Evolutionary conservation across 2,888 invertebrate genomes (phyloP), one percentile per base, ranked within the genome.

Genomic region (Yponomeuta evonymella): DNA sequence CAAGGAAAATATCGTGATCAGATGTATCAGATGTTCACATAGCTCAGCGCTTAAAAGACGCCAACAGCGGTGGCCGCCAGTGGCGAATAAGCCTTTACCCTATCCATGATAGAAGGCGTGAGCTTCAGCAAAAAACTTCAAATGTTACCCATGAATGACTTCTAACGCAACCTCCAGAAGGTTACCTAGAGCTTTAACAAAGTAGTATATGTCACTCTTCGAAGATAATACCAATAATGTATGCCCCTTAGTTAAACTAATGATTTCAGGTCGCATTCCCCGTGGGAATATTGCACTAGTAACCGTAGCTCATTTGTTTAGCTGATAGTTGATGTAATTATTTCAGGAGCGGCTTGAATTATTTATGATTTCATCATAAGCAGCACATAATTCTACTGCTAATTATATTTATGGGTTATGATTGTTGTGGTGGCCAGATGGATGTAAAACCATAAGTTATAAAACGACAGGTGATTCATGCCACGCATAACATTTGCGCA

Each of bases 271-370:
- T 82, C 86, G 85, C 85, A 83, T 79, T 75, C 75, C 75, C 75
- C 89, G 89, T 90, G 90, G 87, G 90, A 90, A 88, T 69, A 58
- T 58, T 58, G 51, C 51, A 58, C 51, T 80, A 79, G 79, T 73
- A 70, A 65, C 65, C 33, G 65, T 23, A 65, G 33, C 65, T 65
- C 33, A 65, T 65, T 33, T 65, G 65, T 33, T 65, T 65, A 33
- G 29, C n/a, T 58, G 51, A 58, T 58, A 33, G 29, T 65, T 58
- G 51, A 58, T 58, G 51, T 58, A 58, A 58, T 58, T 58, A 58
- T 58, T 58, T 58, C 51, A 15, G 15, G 51, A 58, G 51, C 15
- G 51, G 12, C 15, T 58, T 58, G 51, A 58, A 58, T 58, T 58
- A 58, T 58, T 58, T 15, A 58, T 58, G 15, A 58, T 15, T 58